phyloP scores from a whole-genome alignment of 1,140 invertebrate genomes.

The Trachelipus rathkii region DNA sequence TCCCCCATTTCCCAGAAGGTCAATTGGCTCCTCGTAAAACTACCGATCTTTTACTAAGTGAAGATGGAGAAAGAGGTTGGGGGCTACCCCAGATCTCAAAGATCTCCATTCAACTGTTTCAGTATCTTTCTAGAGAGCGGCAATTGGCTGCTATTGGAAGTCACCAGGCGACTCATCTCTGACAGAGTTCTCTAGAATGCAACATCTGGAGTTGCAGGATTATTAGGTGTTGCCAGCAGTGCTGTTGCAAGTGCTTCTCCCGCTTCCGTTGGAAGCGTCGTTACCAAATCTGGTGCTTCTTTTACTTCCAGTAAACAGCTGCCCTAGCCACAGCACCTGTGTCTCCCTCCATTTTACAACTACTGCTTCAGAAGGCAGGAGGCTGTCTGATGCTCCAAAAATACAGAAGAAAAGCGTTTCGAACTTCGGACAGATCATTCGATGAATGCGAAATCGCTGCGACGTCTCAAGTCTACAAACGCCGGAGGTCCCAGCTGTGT shows the following conservation, averaged over 20 bases:
- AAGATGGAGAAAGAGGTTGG: conserved; percentile 43
- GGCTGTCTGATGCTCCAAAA: conserved; percentile 38
- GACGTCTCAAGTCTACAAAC: neutral
- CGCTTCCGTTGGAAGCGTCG: neutral
- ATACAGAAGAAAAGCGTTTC: conserved; percentile 43
- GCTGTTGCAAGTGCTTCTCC: neutral
- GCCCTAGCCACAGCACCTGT: conserved; percentile 36
- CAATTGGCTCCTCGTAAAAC: conserved; percentile 43
- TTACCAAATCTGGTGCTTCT: conserved; percentile 16
- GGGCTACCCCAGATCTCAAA: conserved; percentile 33
- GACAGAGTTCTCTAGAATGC: conserved; percentile 41
- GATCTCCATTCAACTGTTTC: conserved; percentile 45
- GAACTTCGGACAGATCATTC: conserved; percentile 45
- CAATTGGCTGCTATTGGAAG: conserved; percentile 35
- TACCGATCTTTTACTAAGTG: conserved; percentile 41
- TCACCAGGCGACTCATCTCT: conserved; percentile 37
- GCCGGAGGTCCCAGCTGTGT: neutral
- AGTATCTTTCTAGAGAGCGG: conserved; percentile 44
- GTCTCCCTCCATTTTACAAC: conserved; percentile 35
- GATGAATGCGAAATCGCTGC: conserved; percentile 43
- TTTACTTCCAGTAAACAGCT: conserved; percentile 32
- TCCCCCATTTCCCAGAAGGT: conserved; percentile 45
- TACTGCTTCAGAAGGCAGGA: conserved; percentile 25
- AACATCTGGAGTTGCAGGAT: conserved; percentile 20
- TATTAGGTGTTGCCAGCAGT: conserved; percentile 2